Evolutionary conservation across 2,113 vertebrate species (phyloP), one percentile per base, ranked within the genome.

Genomic region (Psophia crepitans): DNA sequence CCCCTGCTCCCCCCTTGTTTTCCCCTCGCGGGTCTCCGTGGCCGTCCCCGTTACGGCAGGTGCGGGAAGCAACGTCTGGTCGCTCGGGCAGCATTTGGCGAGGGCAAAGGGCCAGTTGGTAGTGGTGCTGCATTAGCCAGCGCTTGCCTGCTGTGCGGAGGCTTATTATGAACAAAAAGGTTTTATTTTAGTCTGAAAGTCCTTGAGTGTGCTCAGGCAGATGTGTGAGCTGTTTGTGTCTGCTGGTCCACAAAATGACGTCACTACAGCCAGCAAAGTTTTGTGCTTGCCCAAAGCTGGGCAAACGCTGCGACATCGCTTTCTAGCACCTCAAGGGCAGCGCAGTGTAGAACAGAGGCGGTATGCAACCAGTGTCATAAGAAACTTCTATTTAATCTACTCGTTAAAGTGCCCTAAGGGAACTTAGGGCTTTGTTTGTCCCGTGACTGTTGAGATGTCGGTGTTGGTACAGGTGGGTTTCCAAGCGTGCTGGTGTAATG

Each of bases 1-100:
- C 24, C 3, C 0, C 44, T 27, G 0, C 6, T 2, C 28, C n/a
- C 54, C 51, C n/a, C 1, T 65, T 46, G 15, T 28, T 27, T 14
- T 5, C 7, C 44, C 46, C 28, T 5, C 30, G 2, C 0, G 8
- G 4, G 43, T 53, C 39, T 30, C 65, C 51, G 24, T 4, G 53
- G 78, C 79, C 0, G 22, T 14, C 54, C 22, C 9, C 1, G 0
- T 21, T 8, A 8, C 0, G 37, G 94, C 92, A 91, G 94, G 61
- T 79, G 87, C 61, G 17, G 74, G 70, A 6, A 56, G 66, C 48
- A 0, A 2, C 0, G 15, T 8, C 85, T 80, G 90, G 7, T 8
- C 6, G 57, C 92, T 54, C 2, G 43, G 53, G 78, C 88, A 76
- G 88, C 85, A 53, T 79, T 80, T 90, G 92, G 44, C 0, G 46